phyloP scores from a whole-genome alignment of 1,140 invertebrate species.

The Aethina tumida region DNA sequence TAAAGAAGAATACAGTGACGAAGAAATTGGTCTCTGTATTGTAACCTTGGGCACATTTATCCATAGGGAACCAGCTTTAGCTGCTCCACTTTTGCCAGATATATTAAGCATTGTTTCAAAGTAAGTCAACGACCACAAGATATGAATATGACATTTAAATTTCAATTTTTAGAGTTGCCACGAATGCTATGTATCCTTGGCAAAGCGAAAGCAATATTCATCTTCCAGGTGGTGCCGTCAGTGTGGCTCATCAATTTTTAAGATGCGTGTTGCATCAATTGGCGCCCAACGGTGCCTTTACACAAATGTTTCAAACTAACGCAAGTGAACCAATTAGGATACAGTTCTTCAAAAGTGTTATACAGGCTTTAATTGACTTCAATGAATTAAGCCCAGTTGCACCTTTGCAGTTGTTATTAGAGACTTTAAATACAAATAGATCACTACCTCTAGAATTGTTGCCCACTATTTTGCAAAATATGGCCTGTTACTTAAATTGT shows the following conservation, averaged over 20 bases:
- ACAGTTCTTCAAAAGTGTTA: conserved; percentile 88
- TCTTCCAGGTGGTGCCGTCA: conserved; percentile 78
- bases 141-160: conserved; percentile 1
- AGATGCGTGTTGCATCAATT: conserved; percentile 93
- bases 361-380: conserved; percentile 90
- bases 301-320: conserved; percentile 90
- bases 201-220: conserved; percentile 81
- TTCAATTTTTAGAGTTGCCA: conserved; percentile 49
- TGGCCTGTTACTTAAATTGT: conserved; percentile 88
- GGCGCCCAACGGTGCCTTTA: conserved; percentile 90
- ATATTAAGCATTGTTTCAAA: conserved; percentile 81
- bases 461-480: conserved; percentile 71
- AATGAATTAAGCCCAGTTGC: conserved; percentile 91
- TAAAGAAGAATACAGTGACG: conserved; percentile 92
- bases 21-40: conserved; percentile 91
- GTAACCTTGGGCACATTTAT: conserved; percentile 92
- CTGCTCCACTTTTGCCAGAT: conserved; percentile 85
- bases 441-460: conserved; percentile 67
- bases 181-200: conserved; percentile 77
- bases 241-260: conserved; percentile 93
- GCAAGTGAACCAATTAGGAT: conserved; percentile 62
- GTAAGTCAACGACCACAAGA: conserved; percentile 38
- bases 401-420: conserved; percentile 82
- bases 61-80: conserved; percentile 86
- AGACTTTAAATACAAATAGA: conserved; percentile 85